Percentiles rank a stretch among this genome's conserved stretches.
These are phyloP conservation scores for Sipha flava DNA, from an alignment of 1,140 invertebrate genomes.

Conservation along the genomic window DNA sequence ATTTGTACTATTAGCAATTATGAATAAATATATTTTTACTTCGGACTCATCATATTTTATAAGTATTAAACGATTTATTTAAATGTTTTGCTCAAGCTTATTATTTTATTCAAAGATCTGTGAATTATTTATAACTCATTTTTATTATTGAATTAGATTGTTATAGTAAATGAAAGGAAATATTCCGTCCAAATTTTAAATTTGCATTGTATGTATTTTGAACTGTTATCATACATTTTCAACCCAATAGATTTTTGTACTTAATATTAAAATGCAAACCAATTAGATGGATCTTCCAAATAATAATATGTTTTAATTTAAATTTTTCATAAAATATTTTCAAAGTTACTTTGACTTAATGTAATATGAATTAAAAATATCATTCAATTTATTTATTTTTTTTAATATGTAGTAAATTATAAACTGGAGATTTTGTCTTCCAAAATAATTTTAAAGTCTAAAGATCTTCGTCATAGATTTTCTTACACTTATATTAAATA, in stretches of 20 bases:
- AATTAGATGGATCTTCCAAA: background rate
- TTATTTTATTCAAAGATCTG: conserved; percentile 9
- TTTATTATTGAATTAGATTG: background rate
- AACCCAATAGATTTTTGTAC: background rate
- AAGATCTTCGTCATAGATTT: too few species aligned
- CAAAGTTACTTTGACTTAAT: too few species aligned
- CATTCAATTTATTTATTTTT: too few species aligned
- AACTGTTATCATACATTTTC: background rate
- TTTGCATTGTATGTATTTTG: background rate
- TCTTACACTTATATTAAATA: too few species aligned
- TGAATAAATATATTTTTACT: background rate
- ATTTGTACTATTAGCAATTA: background rate
- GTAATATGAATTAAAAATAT: too few species aligned
- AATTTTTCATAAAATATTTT: too few species aligned
- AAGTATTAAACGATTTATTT: background rate
- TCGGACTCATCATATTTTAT: background rate
- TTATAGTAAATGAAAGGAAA: background rate
- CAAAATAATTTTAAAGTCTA: too few species aligned
- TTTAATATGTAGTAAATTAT: too few species aligned
- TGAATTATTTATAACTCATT: background rate
- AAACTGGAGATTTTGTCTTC: too few species aligned
- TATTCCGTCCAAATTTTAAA: conserved; percentile 5
- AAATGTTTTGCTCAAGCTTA: conserved; percentile 16
- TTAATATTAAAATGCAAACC: background rate
- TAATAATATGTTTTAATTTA: background rate